Base-by-base conservation (phyloP, 2,888 invertebrate genomes). In the Lysandra bellargus region DNA sequence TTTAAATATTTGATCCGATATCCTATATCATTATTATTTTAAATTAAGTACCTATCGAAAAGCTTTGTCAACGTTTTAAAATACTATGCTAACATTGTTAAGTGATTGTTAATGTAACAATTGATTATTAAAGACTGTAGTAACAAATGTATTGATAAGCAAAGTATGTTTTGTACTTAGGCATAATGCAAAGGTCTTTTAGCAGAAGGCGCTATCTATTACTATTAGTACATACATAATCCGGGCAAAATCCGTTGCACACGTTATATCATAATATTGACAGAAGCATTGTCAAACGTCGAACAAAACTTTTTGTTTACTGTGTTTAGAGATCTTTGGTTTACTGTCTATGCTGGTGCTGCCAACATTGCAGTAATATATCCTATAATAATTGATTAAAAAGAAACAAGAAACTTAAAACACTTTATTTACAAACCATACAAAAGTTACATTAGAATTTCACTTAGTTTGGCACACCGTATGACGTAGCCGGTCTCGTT, bases 391-490 rank as follows among this genome's bases (percentile, higher is more conserved):
- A 49, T 57, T 64, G 33, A 12, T 17, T 44, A 64, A 80, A 79
- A 33, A 44, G 3, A 80, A 75, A 78, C 44, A 80, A 78, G 60
- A 73, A 69, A 40, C 53, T 40, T 14, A 14, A 40, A 79, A 77
- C 81, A 79, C 80, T 84, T 85, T 84, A 84, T 83, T 84, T 84
- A 83, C 82, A 84, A 82, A 79, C 74, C 64, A 78, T 82, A 80
- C 80, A 80, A 75, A 83, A 83, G 85, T 84, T 79, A 83, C 80
- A 80, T 83, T 83, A 83, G 84, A 81, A 81, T 86, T 84, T 87
- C 81, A 81, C 80, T 88, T 86, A 92, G 83, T 90, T 90, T 30
- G 93, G 92, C 77, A 86, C 83, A 64, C 94, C 94, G 80, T 94
- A 94, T 7, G 89, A 86, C 75, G 83, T 80, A 7, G 89, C 88